Evolutionary conservation across 1,140 invertebrate species (phyloP).

Genomic region (Scaptomyza montana): DNA sequence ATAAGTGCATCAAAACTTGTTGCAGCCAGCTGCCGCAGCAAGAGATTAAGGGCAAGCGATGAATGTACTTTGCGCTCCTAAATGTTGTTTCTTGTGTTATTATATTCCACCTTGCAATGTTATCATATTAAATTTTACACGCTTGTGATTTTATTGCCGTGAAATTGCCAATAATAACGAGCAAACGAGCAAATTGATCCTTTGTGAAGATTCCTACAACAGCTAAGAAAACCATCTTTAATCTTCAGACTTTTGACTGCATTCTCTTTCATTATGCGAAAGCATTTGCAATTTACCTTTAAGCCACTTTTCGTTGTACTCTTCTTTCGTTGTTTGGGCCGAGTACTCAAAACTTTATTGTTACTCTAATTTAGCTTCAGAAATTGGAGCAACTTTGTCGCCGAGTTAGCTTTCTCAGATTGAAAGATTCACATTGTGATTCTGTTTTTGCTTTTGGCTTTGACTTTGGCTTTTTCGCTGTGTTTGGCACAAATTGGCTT

Average conservation of each 20-base stretch:
- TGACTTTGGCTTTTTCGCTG: constrained; percentile 33
- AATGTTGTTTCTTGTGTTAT: constrained; percentile 9
- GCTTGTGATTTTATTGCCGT: constrained; percentile 81
- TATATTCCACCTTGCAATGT: constrained; percentile 35
- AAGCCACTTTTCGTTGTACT: constrained; percentile 41
- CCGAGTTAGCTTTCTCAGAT: background rate
- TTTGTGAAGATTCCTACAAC: constrained; percentile 5
- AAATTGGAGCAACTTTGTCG: constrained; percentile 13
- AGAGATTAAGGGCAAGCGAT: constrained; percentile 34
- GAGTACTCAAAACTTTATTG: constrained; percentile 44
- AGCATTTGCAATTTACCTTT: constrained; percentile 49
- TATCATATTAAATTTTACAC: constrained; percentile 77
- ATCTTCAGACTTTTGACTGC: constrained; percentile 29
- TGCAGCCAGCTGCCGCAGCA: constrained; percentile 23
- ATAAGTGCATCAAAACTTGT: constrained; percentile 25
- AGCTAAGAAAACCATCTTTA: constrained; percentile 13
- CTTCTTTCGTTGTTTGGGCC: background rate
- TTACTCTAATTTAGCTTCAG: constrained; percentile 64
- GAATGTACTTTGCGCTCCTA: background rate
- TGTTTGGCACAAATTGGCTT: constrained; percentile 78
- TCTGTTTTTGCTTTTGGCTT: constrained; percentile 31
- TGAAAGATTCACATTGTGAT: constrained; percentile 1
- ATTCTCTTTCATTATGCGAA: background rate
- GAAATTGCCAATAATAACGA: constrained; percentile 81
- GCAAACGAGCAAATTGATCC: constrained; percentile 28